These are phyloP conservation scores for Alces alces DNA, from an alignment of 2,113 vertebrate genomes.

Conservation along the genomic window DNA sequence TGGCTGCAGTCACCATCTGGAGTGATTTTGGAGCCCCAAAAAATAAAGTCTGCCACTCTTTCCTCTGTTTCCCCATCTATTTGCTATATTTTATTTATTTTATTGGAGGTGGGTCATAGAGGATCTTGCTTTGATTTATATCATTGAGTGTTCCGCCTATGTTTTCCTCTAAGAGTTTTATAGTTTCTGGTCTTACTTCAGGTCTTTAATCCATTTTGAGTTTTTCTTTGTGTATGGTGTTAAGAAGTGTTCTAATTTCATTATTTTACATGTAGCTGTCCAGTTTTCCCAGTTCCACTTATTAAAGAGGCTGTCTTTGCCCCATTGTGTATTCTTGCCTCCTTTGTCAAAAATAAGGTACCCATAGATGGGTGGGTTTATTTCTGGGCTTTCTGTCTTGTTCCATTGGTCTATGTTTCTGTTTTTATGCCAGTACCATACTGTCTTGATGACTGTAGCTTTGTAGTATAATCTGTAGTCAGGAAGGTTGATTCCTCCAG, in stretches of 20 bases:
- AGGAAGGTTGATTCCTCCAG: neutral
- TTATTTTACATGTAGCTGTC: neutral
- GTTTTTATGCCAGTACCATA: neutral
- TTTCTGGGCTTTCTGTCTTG: neutral
- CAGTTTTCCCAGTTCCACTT: neutral
- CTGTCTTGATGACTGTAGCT: neutral
- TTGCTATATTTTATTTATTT: neutral
- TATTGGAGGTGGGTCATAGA: neutral
- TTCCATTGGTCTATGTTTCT: neutral
- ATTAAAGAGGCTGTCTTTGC: neutral
- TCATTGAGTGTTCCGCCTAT: neutral
- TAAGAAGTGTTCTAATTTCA: neutral
- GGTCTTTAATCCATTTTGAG: neutral
- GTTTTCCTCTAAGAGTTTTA: neutral
- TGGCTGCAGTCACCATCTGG: neutral
- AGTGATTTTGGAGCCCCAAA: neutral
- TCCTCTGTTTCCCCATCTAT: neutral
- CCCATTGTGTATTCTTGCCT: neutral
- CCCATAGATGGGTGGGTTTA: neutral
- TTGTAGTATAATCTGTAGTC: neutral
- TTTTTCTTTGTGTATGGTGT: neutral
- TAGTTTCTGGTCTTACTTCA: neutral
- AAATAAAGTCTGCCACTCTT: neutral
- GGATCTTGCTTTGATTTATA: neutral
- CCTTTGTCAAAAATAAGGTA: neutral